Percentiles rank a stretch among this genome's conserved stretches.
Conservation (phyloP, 2,888 invertebrate species). For the Silvanus unidentatus region DNA sequence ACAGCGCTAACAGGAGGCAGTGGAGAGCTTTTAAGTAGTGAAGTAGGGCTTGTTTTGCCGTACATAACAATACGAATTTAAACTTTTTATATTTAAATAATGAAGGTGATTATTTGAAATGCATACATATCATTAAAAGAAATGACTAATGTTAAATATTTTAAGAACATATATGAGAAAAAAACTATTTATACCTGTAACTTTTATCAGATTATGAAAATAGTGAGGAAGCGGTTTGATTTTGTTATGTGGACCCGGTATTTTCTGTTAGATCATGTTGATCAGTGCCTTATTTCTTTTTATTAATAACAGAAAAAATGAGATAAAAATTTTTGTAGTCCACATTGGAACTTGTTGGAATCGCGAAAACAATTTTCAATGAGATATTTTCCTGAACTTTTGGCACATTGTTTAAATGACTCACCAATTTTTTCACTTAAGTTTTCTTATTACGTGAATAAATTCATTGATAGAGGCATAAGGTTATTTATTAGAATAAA, state of each 20-base stretch:
- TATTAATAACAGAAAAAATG: slow-evolving; percentile 21
- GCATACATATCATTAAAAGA: slow-evolving; percentile 15
- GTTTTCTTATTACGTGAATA: not conserved
- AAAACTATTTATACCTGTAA: no score
- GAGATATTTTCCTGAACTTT: no score
- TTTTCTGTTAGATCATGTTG: slow-evolving; percentile 51
- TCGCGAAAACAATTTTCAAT: not conserved
- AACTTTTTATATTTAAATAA: slow-evolving; percentile 6
- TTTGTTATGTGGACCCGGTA: slow-evolving; percentile 34
- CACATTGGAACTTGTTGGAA: slow-evolving; percentile 50
- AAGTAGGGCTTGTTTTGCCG: no score
- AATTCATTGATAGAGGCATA: no score
- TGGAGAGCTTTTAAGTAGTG: no score
- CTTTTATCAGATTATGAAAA: no score
- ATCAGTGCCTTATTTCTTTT: slow-evolving; percentile 50
- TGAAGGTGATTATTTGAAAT: slow-evolving; percentile 7
- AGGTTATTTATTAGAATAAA: not conserved
- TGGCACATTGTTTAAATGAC: no score
- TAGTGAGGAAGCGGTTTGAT: not conserved
- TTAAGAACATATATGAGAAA: not conserved
- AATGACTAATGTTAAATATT: slow-evolving; percentile 7
- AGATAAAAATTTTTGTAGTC: slow-evolving; percentile 48
- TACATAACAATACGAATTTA: no score
- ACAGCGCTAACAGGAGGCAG: no score
- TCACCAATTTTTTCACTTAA: no score